Percentiles rank a stretch among this genome's conserved stretches.
These are phyloP conservation scores for Pogona vitticeps DNA, from an alignment of 2,113 vertebrate genomes.

Conservation along the genomic window DNA sequence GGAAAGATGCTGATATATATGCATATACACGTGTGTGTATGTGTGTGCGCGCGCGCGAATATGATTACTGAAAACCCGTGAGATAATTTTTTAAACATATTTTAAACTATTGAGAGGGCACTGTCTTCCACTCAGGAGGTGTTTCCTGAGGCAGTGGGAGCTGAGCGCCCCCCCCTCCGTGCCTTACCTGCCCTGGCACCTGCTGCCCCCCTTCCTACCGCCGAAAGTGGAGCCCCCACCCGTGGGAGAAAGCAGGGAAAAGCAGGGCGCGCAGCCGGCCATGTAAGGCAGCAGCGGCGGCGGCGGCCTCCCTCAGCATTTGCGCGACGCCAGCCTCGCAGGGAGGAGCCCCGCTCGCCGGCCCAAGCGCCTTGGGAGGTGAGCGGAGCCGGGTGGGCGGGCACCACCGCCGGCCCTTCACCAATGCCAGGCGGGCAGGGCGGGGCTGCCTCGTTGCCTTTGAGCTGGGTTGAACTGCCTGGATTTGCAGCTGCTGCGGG, in stretches of 20 bases:
- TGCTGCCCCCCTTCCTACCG: not conserved
- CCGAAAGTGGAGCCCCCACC: accelerated
- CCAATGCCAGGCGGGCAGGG: constrained; percentile 2
- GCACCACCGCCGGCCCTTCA: not conserved
- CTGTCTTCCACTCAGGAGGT: no score
- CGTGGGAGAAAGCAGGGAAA: no score
- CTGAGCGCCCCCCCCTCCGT: not conserved
- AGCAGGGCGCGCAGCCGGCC: not conserved
- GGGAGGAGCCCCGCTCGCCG: not conserved
- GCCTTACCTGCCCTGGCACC: not conserved
- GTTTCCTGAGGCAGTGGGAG: not conserved
- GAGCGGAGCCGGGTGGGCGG: not conserved
- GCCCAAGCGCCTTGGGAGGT: constrained; percentile 19
- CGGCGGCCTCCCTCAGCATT: not conserved
- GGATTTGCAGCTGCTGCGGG: not conserved
- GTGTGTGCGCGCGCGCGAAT: no score
- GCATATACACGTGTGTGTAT: no score
- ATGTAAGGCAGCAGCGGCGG: constrained; percentile 47
- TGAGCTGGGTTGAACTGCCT: not conserved
- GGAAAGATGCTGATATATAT: no score
- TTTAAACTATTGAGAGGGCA: not conserved
- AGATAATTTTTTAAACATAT: not conserved
- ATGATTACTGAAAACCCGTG: no score
- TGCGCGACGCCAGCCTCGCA: not conserved
- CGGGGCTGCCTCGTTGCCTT: not conserved